Evolutionary conservation across 2,113 vertebrate genomes (phyloP).

Genomic region (Sylvietta virens): DNA sequence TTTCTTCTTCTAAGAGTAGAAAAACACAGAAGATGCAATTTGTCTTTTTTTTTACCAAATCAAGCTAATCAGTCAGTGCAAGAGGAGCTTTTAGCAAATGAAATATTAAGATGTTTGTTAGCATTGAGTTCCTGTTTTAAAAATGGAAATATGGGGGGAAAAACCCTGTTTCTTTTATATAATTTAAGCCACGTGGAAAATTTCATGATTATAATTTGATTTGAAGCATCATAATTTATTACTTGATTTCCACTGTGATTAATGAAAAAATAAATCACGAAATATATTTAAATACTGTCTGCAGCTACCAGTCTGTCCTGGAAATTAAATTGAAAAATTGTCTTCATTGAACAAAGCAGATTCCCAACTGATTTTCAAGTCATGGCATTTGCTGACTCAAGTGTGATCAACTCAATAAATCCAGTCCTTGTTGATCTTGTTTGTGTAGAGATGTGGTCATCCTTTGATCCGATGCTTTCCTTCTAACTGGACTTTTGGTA

Average conservation of each 20-base stretch:
- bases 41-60: background rate
- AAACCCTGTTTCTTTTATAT: background rate
- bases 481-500: background rate
- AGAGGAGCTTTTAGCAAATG: background rate
- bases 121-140: background rate
- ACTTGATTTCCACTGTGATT: conserved; percentile 16
- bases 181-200: background rate
- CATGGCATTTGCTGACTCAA: conserved; percentile 14
- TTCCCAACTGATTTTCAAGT: conserved; percentile 6
- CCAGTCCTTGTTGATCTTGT: conserved; percentile 34
- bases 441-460: background rate
- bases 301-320: conserved; percentile 1
- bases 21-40: background rate
- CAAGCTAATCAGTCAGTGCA: background rate
- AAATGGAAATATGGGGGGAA: background rate
- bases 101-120: background rate
- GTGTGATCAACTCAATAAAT: conserved; percentile 8
- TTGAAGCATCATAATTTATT: conserved; percentile 14
- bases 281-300: conserved; percentile 53
- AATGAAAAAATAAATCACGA: conserved; percentile 28
- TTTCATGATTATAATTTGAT: background rate
- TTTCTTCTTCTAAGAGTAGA: conserved; percentile 56
- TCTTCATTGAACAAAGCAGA: conserved; percentile 46
- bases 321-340: background rate
- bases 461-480: background rate